These are phyloP conservation scores for Sebastes fasciatus DNA, from an alignment of 2,113 vertebrate genomes.

Conservation along the genomic window DNA sequence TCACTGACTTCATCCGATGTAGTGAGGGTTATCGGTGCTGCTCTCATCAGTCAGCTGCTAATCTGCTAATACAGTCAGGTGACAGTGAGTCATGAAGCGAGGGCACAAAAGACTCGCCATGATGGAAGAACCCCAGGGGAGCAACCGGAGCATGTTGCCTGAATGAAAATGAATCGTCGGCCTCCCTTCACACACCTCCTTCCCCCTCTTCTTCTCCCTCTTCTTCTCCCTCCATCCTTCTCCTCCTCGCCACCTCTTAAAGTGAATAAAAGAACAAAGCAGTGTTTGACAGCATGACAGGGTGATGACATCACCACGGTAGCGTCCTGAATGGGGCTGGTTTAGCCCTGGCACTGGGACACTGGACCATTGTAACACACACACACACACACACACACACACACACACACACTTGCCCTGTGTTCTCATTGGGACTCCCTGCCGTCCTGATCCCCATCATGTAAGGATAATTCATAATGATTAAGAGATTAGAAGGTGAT, in stretches of 20 bases:
- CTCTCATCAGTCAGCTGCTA: slow-evolving; percentile 5
- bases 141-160: slow-evolving; percentile 20
- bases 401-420: background rate
- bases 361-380: slow-evolving; percentile 44
- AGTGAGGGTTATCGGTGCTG: background rate
- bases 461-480: slow-evolving; percentile 51
- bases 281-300: slow-evolving; percentile 38
- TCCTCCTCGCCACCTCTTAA: background rate
- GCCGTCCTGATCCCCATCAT: slow-evolving; percentile 12
- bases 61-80: slow-evolving; percentile 26
- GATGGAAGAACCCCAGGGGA: slow-evolving; percentile 30
- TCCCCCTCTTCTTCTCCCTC: background rate
- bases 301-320: slow-evolving; percentile 58
- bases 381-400: background rate
- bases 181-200: background rate
- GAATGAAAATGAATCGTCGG: slow-evolving; percentile 42
- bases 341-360: slow-evolving; percentile 22
- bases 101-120: background rate
- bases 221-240: background rate
- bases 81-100: slow-evolving; percentile 25
- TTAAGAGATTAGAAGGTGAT: slow-evolving; percentile 49
- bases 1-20: background rate
- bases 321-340: slow-evolving; percentile 33
- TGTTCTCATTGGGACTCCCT: background rate
- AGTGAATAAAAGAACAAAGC: slow-evolving; percentile 47